Conservation (phyloP, 2,797 vertebrate genomes). For the Malurus splendens region DNA sequence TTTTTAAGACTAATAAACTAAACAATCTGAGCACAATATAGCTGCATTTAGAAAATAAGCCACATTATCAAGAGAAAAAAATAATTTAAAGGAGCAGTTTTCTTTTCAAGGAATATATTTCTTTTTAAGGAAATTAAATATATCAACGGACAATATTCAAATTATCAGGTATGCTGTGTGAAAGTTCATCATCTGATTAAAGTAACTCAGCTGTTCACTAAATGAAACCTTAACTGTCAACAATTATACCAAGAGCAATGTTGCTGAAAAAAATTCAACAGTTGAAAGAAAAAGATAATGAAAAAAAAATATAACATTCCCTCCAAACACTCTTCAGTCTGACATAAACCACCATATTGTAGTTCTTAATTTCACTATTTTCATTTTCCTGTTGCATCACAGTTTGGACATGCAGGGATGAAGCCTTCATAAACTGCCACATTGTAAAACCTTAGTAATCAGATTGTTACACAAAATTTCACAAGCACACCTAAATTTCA, state of each 20-base stretch:
- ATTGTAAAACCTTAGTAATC: background rate
- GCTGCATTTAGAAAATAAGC: background rate
- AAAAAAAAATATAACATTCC: background rate
- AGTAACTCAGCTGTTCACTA: background rate
- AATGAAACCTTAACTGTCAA: background rate
- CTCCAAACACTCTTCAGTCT: background rate
- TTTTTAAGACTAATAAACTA: background rate
- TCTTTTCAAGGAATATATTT: background rate
- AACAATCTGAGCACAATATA: background rate
- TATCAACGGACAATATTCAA: background rate
- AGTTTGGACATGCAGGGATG: background rate
- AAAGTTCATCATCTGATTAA: background rate
- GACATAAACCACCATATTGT: background rate
- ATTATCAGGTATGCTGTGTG: background rate
- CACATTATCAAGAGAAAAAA: background rate
- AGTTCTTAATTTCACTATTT: background rate
- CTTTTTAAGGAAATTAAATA: background rate
- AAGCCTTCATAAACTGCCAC: background rate
- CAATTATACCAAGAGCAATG: background rate
- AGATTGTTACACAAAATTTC: background rate
- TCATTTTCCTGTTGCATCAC: background rate
- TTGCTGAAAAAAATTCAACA: conserved; percentile 1
- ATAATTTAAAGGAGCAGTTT: background rate
- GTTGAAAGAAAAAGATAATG: background rate
- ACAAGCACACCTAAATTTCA: background rate